Evolutionary conservation across 2,797 vertebrate genomes (phyloP).

Genomic region (Chromis chromis): DNA sequence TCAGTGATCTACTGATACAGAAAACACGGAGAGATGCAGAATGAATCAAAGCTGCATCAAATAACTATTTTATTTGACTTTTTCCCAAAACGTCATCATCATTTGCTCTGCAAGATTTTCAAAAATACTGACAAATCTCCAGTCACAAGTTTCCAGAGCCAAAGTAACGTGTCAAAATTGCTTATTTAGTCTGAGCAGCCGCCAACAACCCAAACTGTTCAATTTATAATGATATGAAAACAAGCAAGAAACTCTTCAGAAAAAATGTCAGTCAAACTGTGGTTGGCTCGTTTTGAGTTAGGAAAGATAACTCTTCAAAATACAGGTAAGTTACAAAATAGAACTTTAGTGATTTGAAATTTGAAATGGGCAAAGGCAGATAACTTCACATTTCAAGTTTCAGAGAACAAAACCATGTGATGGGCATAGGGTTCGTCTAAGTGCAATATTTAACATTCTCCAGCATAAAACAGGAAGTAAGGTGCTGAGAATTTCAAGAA

Average conservation of each 20-base stretch:
- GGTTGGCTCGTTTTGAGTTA: too few relatives aligned
- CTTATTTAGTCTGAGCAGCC: conserved; percentile 44
- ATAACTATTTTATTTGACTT: conserved; percentile 17
- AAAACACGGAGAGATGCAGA: conserved; percentile 5
- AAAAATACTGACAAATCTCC: conserved; percentile 39
- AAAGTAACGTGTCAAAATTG: conserved; percentile 34
- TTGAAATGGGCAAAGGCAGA: too few relatives aligned
- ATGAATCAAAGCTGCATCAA: background rate
- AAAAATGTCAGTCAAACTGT: too few relatives aligned
- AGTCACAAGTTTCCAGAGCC: conserved; percentile 25
- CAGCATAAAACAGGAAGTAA: too few relatives aligned
- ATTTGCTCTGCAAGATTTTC: conserved; percentile 1
- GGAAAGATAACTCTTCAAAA: too few relatives aligned
- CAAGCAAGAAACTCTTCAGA: background rate
- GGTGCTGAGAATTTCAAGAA: too few relatives aligned
- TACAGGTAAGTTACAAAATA: too few relatives aligned
- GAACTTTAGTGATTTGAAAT: too few relatives aligned
- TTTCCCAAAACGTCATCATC: background rate
- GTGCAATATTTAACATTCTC: too few relatives aligned
- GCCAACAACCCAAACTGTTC: conserved; percentile 27
- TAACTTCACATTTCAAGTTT: too few relatives aligned
- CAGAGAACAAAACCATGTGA: too few relatives aligned
- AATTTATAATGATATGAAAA: conserved; percentile 35
- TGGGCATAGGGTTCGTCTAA: too few relatives aligned
- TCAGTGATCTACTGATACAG: background rate